A percentile compares a stretch with the other conserved stretches of the same genome.
These are phyloP conservation scores for Brachionichthys hirsutus DNA, from an alignment of 2,113 vertebrate species.

Conservation along the genomic window DNA sequence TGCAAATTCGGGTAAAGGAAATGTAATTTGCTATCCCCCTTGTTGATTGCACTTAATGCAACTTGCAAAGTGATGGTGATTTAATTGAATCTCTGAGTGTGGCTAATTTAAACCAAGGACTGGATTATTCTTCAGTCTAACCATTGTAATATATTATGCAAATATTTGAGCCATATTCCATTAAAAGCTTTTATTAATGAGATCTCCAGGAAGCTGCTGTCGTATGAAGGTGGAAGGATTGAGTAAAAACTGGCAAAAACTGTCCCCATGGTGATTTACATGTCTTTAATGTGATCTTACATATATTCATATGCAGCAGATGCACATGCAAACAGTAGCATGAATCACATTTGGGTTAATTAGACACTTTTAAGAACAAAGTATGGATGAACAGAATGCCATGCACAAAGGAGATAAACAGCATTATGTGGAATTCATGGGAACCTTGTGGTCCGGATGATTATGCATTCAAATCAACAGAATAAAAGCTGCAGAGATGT, in stretches of 20 bases:
- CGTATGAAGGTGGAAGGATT: background rate
- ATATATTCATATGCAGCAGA: slow-evolving; percentile 17
- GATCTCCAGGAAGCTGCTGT: slow-evolving; percentile 14
- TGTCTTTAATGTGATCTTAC: slow-evolving; percentile 20
- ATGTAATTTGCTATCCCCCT: slow-evolving; percentile 57
- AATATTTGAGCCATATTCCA: slow-evolving; percentile 57
- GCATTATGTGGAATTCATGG: slow-evolving; percentile 3
- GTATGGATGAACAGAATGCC: background rate
- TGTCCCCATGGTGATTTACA: slow-evolving; percentile 5
- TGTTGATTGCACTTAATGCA: slow-evolving; percentile 66
- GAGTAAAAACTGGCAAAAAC: slow-evolving; percentile 25
- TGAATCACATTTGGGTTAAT: slow-evolving; percentile 8
- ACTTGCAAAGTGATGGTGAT: slow-evolving; percentile 59
- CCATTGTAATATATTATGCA: slow-evolving; percentile 61
- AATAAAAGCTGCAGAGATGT: slow-evolving; percentile 44
- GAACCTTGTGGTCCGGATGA: slow-evolving; percentile 5
- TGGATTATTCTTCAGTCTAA: slow-evolving; percentile 46
- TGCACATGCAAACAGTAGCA: slow-evolving; percentile 1
- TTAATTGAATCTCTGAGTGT: slow-evolving; percentile 67
- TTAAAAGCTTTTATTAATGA: slow-evolving; percentile 51
- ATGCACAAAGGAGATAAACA: slow-evolving; percentile 18
- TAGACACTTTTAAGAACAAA: slow-evolving; percentile 1
- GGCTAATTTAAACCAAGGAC: slow-evolving; percentile 65
- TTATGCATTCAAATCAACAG: slow-evolving; percentile 52
- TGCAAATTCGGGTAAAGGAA: slow-evolving; percentile 63